phyloP scores from a whole-genome alignment of 1,140 invertebrate species.

The Drosophila watanabei region DNA sequence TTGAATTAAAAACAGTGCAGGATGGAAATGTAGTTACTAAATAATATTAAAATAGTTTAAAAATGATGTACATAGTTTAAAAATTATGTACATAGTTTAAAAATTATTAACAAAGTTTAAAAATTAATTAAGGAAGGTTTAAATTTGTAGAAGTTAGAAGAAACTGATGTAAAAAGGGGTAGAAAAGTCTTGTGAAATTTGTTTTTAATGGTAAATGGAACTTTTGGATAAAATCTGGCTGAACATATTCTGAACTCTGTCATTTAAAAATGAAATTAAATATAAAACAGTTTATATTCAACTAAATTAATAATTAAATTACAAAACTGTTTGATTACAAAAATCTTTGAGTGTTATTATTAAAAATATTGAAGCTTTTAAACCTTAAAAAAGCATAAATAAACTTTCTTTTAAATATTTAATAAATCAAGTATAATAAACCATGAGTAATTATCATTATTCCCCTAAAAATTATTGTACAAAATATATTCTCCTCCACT shows the following conservation, averaged over 20 bases:
- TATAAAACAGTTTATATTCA: background rate
- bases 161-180: too few species aligned
- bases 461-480: too few species aligned
- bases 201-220: background rate
- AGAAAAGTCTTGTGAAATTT: background rate
- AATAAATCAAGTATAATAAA: too few species aligned
- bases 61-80: too few species aligned
- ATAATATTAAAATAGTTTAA: background rate
- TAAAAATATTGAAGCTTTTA: background rate
- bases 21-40: background rate
- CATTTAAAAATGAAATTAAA: background rate
- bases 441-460: too few species aligned
- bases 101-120: background rate
- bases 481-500: background rate
- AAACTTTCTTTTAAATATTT: background rate
- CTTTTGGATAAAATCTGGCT: background rate
- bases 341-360: background rate
- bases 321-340: background rate
- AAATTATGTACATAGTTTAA: too few species aligned
- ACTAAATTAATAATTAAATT: background rate
- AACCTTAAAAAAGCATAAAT: background rate
- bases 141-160: background rate
- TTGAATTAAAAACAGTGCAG: constrained; percentile 10
- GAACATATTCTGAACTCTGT: background rate
- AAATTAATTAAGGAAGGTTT: background rate